phyloP scores from a whole-genome alignment of 1,140 invertebrate species.

The Caerostris darwini region DNA sequence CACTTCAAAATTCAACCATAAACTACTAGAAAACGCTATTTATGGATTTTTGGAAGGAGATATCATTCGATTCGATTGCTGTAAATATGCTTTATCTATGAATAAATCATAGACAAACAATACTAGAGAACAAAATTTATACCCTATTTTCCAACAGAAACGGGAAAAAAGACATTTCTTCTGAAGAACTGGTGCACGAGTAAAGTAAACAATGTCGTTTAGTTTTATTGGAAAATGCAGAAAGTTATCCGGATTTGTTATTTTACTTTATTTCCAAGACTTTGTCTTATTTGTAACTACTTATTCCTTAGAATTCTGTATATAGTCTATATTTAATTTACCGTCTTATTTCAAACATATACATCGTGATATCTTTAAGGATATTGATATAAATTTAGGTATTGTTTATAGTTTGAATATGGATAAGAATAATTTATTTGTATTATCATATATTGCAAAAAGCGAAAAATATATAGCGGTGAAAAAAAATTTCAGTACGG shows the following conservation, averaged over 20 bases:
- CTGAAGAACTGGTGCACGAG: neutral
- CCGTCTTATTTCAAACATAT: no score
- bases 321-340: no score
- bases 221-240: neutral
- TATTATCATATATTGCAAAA: no score
- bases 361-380: no score
- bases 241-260: neutral
- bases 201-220: neutral
- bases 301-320: neutral
- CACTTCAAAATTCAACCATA: neutral
- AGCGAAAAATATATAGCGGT: no score
- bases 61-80: neutral
- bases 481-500: no score
- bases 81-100: constrained; percentile 18
- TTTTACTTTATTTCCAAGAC: neutral
- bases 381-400: no score
- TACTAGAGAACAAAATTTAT: neutral
- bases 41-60: neutral
- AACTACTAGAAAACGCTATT: neutral
- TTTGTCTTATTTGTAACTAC: neutral
- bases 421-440: no score
- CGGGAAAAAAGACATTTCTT: neutral
- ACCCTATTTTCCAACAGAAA: neutral
- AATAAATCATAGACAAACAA: constrained; percentile 13
- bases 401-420: no score